A percentile compares a stretch with the other conserved stretches of the same genome.
Evolutionary conservation across 2,797 vertebrate species (phyloP).

Genomic region (Oryzias sinensis): DNA sequence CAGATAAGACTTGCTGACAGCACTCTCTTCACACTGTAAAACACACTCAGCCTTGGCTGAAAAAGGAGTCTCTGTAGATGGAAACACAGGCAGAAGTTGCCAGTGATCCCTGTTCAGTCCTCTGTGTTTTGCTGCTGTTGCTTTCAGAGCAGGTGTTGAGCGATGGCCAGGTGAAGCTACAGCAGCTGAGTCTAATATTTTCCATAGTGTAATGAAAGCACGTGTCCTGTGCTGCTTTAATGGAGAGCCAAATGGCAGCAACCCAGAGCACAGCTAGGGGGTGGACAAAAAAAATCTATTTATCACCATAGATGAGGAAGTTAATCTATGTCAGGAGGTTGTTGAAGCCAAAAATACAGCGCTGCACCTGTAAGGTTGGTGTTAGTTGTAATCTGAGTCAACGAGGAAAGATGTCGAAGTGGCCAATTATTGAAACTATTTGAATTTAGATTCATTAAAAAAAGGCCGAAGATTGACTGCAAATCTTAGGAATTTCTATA

Average conservation of each 20-base stretch:
- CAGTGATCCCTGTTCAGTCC: constrained; percentile 56
- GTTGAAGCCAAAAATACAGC: constrained; percentile 54
- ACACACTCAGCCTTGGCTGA: constrained; percentile 46
- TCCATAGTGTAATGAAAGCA: constrained; percentile 60
- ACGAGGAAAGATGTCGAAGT: constrained; percentile 10
- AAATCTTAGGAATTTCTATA: too few species aligned
- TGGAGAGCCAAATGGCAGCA: constrained; percentile 56
- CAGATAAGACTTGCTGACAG: constrained; percentile 59
- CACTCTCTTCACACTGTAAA: constrained; percentile 27
- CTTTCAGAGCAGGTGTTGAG: constrained; percentile 59
- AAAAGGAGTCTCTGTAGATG: constrained; percentile 60
- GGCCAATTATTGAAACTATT: too few species aligned
- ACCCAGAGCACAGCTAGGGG: constrained; percentile 24
- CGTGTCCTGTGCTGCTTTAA: constrained; percentile 43
- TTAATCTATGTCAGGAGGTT: constrained; percentile 46
- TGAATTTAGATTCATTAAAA: too few species aligned
- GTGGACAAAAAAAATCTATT: constrained; percentile 66
- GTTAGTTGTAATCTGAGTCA: constrained; percentile 42
- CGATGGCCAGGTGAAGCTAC: constrained; percentile 63
- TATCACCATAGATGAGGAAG: constrained; percentile 58
- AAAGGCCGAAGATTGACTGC: too few species aligned
- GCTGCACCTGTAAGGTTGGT: too few species aligned
- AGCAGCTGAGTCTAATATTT: constrained; percentile 49
- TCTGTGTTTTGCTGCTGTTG: constrained; percentile 35
- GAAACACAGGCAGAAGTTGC: constrained; percentile 48